A percentile compares a stretch with the other conserved stretches of the same genome.
These are phyloP conservation scores for Protodeltote pygarga DNA, from an alignment of 2,888 invertebrate species.

Conservation along the genomic window DNA sequence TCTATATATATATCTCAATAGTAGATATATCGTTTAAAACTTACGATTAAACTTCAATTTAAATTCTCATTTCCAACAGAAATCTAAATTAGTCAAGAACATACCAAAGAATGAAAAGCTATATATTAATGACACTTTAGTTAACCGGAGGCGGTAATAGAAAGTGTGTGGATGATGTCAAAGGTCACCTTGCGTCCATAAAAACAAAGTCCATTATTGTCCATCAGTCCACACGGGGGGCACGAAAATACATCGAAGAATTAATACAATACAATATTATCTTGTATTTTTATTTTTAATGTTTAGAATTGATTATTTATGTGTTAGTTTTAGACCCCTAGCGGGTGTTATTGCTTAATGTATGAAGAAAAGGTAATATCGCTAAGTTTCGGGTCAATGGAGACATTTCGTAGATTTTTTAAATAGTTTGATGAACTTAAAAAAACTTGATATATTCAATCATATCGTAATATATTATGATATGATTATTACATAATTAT, in stretches of 20 bases:
- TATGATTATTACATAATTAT: no score
- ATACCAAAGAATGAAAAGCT: not conserved
- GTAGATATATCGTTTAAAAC: no score
- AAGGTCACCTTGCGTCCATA: constrained; percentile 28
- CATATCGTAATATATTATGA: no score
- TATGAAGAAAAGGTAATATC: constrained; percentile 26
- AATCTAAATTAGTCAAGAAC: no score
- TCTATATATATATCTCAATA: no score
- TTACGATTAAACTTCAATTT: no score
- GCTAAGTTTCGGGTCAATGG: constrained; percentile 20
- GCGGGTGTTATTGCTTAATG: constrained; percentile 30
- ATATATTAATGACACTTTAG: not conserved
- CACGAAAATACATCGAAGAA: constrained; percentile 11
- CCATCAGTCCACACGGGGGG: constrained; percentile 39
- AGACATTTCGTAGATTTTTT: no score
- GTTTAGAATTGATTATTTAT: constrained; percentile 36
- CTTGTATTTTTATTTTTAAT: constrained; percentile 32
- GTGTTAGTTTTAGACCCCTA: constrained; percentile 43
- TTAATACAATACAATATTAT: constrained; percentile 32
- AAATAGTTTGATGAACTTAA: no score
- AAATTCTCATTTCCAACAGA: no score
- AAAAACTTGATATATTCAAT: no score
- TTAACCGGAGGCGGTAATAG: not conserved
- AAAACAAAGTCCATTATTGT: constrained; percentile 31
- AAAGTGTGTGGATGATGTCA: constrained; percentile 24